Evolutionary conservation across 2,888 invertebrate genomes (phyloP), one percentile per base, ranked within the genome.

Genomic region (Anticlea derivata): DNA sequence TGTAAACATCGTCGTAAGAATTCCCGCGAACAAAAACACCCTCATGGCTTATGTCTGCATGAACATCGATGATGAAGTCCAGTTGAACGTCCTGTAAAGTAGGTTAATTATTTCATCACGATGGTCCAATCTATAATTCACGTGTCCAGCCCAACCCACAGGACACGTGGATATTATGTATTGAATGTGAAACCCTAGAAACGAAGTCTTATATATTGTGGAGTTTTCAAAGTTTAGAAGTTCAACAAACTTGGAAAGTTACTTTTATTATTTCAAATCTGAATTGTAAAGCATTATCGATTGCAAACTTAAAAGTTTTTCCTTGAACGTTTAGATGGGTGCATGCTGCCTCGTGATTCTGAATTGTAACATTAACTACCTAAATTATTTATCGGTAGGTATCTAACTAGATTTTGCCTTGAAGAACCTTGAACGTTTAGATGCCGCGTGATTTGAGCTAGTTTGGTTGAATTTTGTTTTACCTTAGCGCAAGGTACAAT

Each of bases 11-110:
- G 68, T 97, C 97, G 70, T 97, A 98, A 0, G 96, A 95, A 78
- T 98, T 99, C 12, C 99, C 99, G 70, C 98, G 97, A 57, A 99
- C 95, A 83, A 99, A 99, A 44, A 97, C 95, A 5, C 99, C 99
- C 74, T 96, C 95, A 53, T 97, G 93, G 63, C 96, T 98, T 7
- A 96, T 94, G 77, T 99, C 98, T 5, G 97, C 96, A 78, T 99
- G 99, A 38, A 99, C 92, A 84, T 99, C 99, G 46, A 99, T 93
- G 55, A 98, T 96, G 78, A 98, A 97, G 83, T 99, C 98, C 67
- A 99, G 83, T 63, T 98, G 96, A 2, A 87, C 60, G 0, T 66
- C 65, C 90, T 90, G 72, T 31, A 92, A 92, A 10, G 23, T 35
- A 23, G 10, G 35, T 22, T 4, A 17, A 17, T 17, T 17, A 4